Base-by-base conservation (phyloP, 2,888 invertebrate species). In the Marronus borbonicus region DNA sequence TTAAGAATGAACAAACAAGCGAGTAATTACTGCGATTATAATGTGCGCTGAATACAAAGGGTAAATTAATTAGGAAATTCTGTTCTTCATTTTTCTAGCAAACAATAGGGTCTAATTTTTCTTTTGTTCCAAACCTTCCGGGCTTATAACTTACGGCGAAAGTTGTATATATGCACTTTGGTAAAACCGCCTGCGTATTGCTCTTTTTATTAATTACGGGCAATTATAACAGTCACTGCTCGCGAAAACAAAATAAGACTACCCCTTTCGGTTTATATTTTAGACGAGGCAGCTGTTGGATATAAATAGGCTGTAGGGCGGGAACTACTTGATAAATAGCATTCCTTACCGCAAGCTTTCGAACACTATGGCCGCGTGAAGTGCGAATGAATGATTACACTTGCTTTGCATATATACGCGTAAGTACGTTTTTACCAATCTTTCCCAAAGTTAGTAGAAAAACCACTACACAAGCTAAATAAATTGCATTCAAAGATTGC, bases 311-410 rank as follows among this genome's bases (percentile, higher is more conserved):
- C 49, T 60, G 77, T 78, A 74, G 77, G 78, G 79, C 76, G 81
- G 80, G 80, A 66, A 76, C 80, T 78, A 58, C 77, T 82, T 83
- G 83, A 84, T 83, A 84, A 82, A 84, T 84, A 81, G 83, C 84
- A 84, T 84, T 84, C 84, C 82, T 83, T 79, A 80, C 81, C 80
- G 80, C 82, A 82, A 83, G 82, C 80, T 81, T 82, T 83, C 81
- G 82, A 81, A 81, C 82, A 81, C 80, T 81, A 79, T 78, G 81
- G 80, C 81, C 79, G 81, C 79, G 81, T 80, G 82, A 83, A 84
- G 83, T 83, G 84, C 82, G 83, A 84, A 83, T 83, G 84, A 84
- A 81, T 84, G 83, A 84, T 84, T 83, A 81, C 81, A 76, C 76
- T 76, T 64, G 66, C 69, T 49, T 55, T 74, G 64, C 75, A 64